Evolutionary conservation across 2,797 vertebrate genomes (phyloP), one percentile per base, ranked within the genome.

Genomic region (Lutra lutra): DNA sequence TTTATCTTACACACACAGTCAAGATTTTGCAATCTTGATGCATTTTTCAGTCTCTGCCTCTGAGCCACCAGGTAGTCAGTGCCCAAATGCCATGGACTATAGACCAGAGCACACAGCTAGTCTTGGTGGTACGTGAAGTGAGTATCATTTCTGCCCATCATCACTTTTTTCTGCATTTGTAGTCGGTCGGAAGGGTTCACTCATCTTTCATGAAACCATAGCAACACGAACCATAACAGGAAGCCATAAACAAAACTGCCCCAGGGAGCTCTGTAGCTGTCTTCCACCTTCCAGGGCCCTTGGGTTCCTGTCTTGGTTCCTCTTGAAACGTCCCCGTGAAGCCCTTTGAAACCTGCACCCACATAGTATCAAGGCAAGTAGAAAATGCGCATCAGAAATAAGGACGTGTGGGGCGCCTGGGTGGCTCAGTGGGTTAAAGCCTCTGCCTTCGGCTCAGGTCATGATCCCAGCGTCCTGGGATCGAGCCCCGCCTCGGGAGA

Each of bases 301-400:
- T 86, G 9, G 18, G 64, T 72, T 73, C 48, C 54, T 27, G 2
- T 87, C 80, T 89, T 56, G 4, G 29, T 58, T 91, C 35, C 46
- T 18, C 40, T 87, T 1, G 15, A 84, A 86, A 78, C 29, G 4
- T 82, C 20, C 89, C 77, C 12, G 15, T 5, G 62, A 93, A 94
- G 43, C 38, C 64, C 46, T 54, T 68, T 35, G 87, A 73, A 62
- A 38, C 56, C 27, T 66, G 60, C 48, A 51, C 20, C 46, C 89
- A 2, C 79, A 86, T 73, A 46, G 43, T 56, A 62, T 12, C n/a
- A n/a, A 88, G 70, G 35, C 83, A 72, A 93, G 68, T 29, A 84
- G 86, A 40, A 94, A 95, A 93, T 58, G 38, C 13, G 35, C 86
- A 40, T 32, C 95, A 89, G 48, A 86, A 88, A 86, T 40, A 20